phyloP scores from a whole-genome alignment of 2,888 invertebrate genomes.

The Carpatolechia fugitivella region DNA sequence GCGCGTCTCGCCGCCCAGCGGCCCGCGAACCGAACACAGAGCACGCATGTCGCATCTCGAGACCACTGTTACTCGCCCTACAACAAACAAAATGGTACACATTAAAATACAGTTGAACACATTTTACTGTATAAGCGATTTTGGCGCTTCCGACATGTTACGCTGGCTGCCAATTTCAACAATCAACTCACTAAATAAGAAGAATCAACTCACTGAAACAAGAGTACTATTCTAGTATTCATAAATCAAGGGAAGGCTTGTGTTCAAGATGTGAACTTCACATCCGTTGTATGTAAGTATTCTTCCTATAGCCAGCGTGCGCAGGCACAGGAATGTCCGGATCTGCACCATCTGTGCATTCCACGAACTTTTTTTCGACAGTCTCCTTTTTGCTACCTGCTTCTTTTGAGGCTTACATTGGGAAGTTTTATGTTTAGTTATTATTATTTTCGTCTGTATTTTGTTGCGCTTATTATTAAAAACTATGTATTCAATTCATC shows the following conservation, averaged over 20 bases:
- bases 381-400: slow-evolving; percentile 71
- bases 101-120: not conserved
- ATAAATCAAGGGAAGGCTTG: not conserved
- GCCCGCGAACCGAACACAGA: slow-evolving; percentile 91
- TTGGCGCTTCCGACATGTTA: too few relatives aligned
- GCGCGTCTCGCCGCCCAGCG: slow-evolving; percentile 87
- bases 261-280: slow-evolving; percentile 11
- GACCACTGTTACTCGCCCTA: slow-evolving; percentile 71
- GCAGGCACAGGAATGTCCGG: slow-evolving; percentile 57
- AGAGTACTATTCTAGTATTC: not conserved
- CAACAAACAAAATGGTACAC: slow-evolving; percentile 33
- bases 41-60: slow-evolving; percentile 84
- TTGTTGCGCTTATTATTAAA: slow-evolving; percentile 17
- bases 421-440: slow-evolving; percentile 36
- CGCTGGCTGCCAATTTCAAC: too few relatives aligned
- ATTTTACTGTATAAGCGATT: too few relatives aligned
- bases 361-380: slow-evolving; percentile 53
- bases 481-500: not conserved
- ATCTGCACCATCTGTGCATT: slow-evolving; percentile 75
- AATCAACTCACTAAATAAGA: too few relatives aligned
- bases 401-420: slow-evolving; percentile 53
- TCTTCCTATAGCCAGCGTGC: slow-evolving; percentile 40
- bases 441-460: slow-evolving; percentile 24
- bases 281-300: slow-evolving; percentile 24
- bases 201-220: too few relatives aligned